Evolutionary conservation across 2,797 vertebrate species (phyloP).

Genomic region (Chromobotia macracanthus): DNA sequence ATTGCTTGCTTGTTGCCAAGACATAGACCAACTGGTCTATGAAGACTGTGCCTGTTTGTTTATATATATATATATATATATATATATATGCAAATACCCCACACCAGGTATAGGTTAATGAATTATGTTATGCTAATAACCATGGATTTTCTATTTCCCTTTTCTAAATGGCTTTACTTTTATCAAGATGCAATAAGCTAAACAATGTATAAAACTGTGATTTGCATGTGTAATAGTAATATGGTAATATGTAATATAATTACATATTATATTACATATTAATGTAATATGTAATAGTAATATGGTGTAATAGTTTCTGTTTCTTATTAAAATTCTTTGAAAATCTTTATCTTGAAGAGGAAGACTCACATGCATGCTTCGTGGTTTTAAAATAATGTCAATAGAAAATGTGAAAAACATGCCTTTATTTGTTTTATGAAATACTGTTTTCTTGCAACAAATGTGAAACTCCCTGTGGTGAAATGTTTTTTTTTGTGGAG

Average conservation of each 20-base stretch:
- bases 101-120: slow-evolving; percentile 14
- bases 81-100: not conserved
- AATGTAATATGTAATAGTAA: no score
- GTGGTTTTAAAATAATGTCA: not conserved
- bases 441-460: not conserved
- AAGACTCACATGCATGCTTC: not conserved
- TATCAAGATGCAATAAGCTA: slow-evolving; percentile 31
- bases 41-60: slow-evolving; percentile 15
- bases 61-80: not conserved
- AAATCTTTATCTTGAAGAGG: not conserved
- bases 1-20: slow-evolving; percentile 73
- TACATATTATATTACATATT: no score
- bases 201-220: slow-evolving; percentile 20
- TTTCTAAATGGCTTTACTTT: slow-evolving; percentile 11
- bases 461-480: not conserved
- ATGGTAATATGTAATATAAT: slow-evolving; percentile 3
- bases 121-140: no score
- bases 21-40: slow-evolving; percentile 63
- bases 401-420: not conserved
- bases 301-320: slow-evolving; percentile 1
- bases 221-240: not conserved
- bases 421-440: not conserved
- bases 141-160: not conserved
- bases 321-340: no score
- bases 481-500: not conserved